phyloP scores from a whole-genome alignment of 2,888 invertebrate genomes.

The Cenopis cana region DNA sequence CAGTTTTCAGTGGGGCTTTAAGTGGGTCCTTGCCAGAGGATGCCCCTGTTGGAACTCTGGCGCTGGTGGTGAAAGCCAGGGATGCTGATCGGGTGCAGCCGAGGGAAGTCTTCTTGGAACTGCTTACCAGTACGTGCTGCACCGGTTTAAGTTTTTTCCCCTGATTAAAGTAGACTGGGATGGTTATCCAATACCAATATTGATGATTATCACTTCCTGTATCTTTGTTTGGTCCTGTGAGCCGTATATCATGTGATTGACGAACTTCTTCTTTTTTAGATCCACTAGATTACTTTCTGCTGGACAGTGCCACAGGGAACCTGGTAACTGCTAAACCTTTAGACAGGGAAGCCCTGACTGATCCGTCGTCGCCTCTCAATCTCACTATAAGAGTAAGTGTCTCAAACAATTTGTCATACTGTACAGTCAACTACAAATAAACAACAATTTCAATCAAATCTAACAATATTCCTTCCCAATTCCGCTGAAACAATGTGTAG shows the following conservation, averaged over 20 bases:
- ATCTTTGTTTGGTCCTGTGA: neutral
- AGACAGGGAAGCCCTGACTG: conserved; percentile 92
- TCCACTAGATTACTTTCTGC: conserved; percentile 93
- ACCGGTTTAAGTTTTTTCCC: no score
- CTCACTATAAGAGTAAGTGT: conserved; percentile 88
- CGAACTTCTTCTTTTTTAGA: conserved; percentile 80
- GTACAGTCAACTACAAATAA: no score
- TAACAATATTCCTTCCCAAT: no score
- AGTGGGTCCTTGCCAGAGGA: conserved; percentile 92
- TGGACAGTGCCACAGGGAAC: conserved; percentile 92
- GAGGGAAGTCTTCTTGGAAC: conserved; percentile 90
- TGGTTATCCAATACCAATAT: no score
- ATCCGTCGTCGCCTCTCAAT: conserved; percentile 91
- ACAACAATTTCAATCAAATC: no score
- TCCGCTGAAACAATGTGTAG: no score
- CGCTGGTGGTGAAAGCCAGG: conserved; percentile 91
- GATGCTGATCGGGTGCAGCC: conserved; percentile 95
- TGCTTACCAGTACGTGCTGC: conserved; percentile 89
- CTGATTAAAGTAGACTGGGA: no score
- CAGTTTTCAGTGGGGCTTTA: conserved; percentile 92
- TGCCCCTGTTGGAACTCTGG: conserved; percentile 92
- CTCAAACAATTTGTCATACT: neutral
- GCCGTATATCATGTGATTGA: neutral
- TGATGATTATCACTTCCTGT: no score
- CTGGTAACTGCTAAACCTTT: conserved; percentile 92